These are phyloP conservation scores for Diploscapter pachys DNA, from an alignment of 1,140 invertebrate species.

Conservation along the genomic window DNA sequence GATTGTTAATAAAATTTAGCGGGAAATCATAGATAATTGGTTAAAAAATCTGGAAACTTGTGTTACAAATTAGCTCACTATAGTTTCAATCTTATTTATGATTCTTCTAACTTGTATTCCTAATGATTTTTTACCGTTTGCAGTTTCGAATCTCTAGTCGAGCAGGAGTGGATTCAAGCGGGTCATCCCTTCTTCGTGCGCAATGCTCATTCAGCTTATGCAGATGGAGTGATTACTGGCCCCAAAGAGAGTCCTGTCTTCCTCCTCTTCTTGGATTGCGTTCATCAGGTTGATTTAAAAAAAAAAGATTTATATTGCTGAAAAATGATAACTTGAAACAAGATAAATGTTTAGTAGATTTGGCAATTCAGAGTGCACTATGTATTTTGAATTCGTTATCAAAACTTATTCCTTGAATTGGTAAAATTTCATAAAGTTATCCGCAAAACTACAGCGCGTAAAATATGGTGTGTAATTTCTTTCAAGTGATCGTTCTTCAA, in stretches of 20 bases:
- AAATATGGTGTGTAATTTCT: too few species aligned
- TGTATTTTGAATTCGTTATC: too few species aligned
- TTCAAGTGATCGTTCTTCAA: too few species aligned
- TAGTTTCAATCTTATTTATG: too few species aligned
- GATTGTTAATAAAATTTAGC: too few species aligned
- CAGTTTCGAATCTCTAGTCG: constrained; percentile 82
- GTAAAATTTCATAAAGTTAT: too few species aligned
- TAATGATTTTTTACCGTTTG: constrained; percentile 12
- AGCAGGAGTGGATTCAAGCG: constrained; percentile 90
- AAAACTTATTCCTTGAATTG: too few species aligned
- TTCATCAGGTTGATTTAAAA: constrained; percentile 70
- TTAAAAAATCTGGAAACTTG: too few species aligned
- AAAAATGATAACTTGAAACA: neutral
- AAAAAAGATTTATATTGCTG: neutral
- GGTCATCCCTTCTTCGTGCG: constrained; percentile 86
- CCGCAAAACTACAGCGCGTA: too few species aligned
- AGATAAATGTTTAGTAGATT: neutral
- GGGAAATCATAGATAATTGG: too few species aligned
- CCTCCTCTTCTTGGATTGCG: constrained; percentile 88
- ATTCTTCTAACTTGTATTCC: neutral
- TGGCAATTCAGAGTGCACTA: too few species aligned
- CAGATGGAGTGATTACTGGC: constrained; percentile 59
- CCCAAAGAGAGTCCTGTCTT: constrained; percentile 76
- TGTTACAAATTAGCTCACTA: too few species aligned
- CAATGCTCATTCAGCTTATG: constrained; percentile 77